A percentile compares a stretch with the other conserved stretches of the same genome.
Evolutionary conservation across 2,797 vertebrate species (phyloP).

Genomic region (Pangasius mekongensis): DNA sequence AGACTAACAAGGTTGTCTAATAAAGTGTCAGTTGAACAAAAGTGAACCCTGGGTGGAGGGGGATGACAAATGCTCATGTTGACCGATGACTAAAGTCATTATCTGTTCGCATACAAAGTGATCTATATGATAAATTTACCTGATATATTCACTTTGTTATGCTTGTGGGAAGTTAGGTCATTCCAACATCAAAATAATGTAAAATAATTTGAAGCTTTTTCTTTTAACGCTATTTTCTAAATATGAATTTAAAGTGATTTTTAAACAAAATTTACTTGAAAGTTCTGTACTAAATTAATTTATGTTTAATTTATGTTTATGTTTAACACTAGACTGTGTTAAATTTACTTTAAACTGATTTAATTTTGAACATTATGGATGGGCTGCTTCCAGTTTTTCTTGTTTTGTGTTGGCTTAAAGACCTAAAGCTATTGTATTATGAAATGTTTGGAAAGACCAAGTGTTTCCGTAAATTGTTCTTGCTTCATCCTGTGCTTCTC

Average conservation of each 20-base stretch:
- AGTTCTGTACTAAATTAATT: not conserved
- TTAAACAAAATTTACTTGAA: not conserved
- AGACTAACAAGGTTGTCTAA: not conserved
- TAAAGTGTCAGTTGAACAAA: not conserved
- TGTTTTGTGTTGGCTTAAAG: too few relatives aligned
- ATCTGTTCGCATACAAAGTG: not conserved
- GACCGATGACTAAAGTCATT: too few relatives aligned
- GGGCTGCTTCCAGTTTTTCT: not conserved
- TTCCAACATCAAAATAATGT: not conserved
- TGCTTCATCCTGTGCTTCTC: not conserved
- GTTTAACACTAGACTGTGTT: not conserved
- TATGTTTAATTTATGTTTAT: too few relatives aligned
- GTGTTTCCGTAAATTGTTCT: not conserved
- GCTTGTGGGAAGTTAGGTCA: not conserved
- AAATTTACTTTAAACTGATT: not conserved
- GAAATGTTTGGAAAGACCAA: not conserved
- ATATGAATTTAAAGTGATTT: not conserved
- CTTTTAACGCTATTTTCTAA: not conserved
- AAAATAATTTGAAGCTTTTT: not conserved
- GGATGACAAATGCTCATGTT: not conserved
- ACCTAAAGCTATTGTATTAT: too few relatives aligned
- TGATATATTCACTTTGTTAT: not conserved
- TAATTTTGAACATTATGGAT: not conserved
- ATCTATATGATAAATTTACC: not conserved
- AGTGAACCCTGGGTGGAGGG: not conserved